Base-by-base conservation (phyloP, 2,113 vertebrate genomes). In the Loxodonta africana region DNA sequence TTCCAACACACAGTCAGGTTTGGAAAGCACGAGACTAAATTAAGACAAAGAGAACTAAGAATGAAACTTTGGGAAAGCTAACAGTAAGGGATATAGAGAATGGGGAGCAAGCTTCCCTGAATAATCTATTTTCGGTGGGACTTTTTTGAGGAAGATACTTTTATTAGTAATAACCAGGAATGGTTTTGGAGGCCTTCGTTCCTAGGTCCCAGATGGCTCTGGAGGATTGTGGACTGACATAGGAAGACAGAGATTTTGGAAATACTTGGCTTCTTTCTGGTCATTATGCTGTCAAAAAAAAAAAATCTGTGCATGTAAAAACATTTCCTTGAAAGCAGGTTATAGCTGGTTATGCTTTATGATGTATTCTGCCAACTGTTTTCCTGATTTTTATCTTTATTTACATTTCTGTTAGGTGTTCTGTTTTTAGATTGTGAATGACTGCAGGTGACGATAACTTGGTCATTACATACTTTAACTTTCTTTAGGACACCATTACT, bases 131-230 rank as follows among this genome's bases (percentile, higher is more conserved):
- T 63, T 26, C 51, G 30, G 86, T 5, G n/a, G 83, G 86, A 82
- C 46, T 78, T 63, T 44, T 60, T 51, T 83, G 83, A 74, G 91
- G 89, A 93, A 84, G 83, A 86, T 53, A 33, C 5, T 83, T 51
- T 78, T 37, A 25, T 4, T 20, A 89, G 44, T 18, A 69, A 74
- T 4, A 30, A 80, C 53, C 37, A 17, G 0, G 11, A 69, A 67
- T 3, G 9, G 41, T 1, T 82, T 14, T 23, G 30, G 53, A 48
- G 15, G 41, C 21, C 46, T 63, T n/a, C 21, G 17, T 18, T 46
- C 51, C 82, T 18, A 74, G 10, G 83, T 25, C n/a, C 21, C 53
- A 91, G 10, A 3, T 28, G 20, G 85, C 51, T 62, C 23, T 15
- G 25, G 51, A 37, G 81, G 6, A 69, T 63, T 7, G n/a, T 65